Evolutionary conservation across 2,888 invertebrate genomes (phyloP), one percentile per base, ranked within the genome.

Genomic region (Trichacis sp.): DNA sequence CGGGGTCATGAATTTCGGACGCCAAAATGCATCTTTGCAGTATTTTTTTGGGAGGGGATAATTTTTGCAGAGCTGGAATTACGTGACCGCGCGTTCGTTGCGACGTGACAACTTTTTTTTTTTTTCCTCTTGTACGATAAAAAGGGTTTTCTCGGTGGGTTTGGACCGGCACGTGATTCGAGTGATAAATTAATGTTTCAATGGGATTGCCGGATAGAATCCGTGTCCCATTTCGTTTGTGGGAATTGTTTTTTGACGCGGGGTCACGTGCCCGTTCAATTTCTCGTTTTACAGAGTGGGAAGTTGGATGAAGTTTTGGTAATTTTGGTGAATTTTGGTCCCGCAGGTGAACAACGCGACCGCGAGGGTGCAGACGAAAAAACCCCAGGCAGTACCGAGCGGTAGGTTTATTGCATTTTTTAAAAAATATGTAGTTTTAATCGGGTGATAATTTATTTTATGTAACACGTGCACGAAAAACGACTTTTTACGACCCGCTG

Each of bases 321-420:
- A 63, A 53, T 63, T 60, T 46, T 15, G 47, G 43, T 54, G 47
- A 3, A 50, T n/a, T 60, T 58, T 68, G 43, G 78, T 81, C 84
- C 77, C 87, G 85, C 90, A 96, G 97, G 97, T 98, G 86, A 98
- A 98, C 91, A 98, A 98, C 89, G 98, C 98, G 78, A 98, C 98
- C 80, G 98, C 98, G 82, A 91, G 98, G 89, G 97, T 98, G 86
- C 98, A 98, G 91, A 98, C 98, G 84, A 97, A 97, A 92, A 98
- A 98, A 89, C 93, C 95, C 77, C 91, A 95, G 76, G 89, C 94
- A 78, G 91, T 96, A 85, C 94, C 95, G 78, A 93, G 94, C 89
- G 95, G 95, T 95, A 88, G 91, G 93, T 87, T 24, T 8, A 5
- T 24, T 8, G 3, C 19, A 2, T 33, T 19, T 12, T 8, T 19